These are phyloP conservation scores for Dryadula phaetusa DNA, from an alignment of 2,888 invertebrate species.

Conservation along the genomic window DNA sequence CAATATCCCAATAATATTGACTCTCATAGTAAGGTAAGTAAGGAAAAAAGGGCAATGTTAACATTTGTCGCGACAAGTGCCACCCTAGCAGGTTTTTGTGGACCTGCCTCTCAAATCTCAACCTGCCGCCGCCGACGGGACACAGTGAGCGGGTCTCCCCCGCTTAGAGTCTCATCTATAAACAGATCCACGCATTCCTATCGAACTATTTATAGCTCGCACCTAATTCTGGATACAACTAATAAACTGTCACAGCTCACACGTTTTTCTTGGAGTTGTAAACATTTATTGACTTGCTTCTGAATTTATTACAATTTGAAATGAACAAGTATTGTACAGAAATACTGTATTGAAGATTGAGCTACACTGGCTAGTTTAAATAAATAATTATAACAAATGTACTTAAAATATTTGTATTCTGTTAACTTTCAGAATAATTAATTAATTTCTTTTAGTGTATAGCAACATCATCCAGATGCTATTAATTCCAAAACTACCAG, in stretches of 20 bases:
- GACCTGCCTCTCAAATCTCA: slow-evolving; percentile 63
- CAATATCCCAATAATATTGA: background rate
- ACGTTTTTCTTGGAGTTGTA: slow-evolving; percentile 40
- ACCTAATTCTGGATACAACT: slow-evolving; percentile 71
- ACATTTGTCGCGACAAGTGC: slow-evolving; percentile 16
- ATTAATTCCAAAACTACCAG: background rate
- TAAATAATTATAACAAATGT: background rate
- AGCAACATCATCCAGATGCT: background rate
- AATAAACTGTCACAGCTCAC: slow-evolving; percentile 53
- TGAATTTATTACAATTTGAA: background rate
- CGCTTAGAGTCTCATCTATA: slow-evolving; percentile 70
- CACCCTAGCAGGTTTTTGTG: slow-evolving; percentile 48
- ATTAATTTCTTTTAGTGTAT: background rate
- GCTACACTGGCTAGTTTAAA: too few species aligned
- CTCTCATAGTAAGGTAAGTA: too few species aligned
- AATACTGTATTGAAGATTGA: background rate
- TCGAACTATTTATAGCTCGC: slow-evolving; percentile 65
- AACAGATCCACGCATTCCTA: slow-evolving; percentile 78
- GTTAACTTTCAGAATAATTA: background rate
- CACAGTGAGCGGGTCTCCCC: slow-evolving; percentile 63
- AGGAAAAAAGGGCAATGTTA: slow-evolving; percentile 31
- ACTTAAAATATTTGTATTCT: background rate
- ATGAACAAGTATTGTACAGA: background rate
- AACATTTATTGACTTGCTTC: slow-evolving; percentile 23
- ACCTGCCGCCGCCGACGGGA: slow-evolving; percentile 52